Conservation (phyloP, 1,140 invertebrate genomes). For the Orchestia grillus region DNA sequence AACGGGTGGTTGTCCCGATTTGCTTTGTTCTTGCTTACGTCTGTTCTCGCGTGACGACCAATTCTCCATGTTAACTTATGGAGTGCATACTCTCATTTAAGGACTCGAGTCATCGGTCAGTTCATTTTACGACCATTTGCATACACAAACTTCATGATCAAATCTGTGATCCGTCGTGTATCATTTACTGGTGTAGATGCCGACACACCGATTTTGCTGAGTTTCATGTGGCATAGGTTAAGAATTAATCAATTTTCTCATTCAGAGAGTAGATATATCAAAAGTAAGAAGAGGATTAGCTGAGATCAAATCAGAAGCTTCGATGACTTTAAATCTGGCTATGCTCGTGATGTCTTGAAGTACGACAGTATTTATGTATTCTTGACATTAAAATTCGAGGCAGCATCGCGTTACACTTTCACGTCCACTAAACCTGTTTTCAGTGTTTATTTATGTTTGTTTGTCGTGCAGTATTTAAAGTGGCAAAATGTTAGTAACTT, state of each 20-base stretch:
- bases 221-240: not conserved
- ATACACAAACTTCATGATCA: not conserved
- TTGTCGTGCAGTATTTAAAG: too few species aligned
- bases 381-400: not conserved
- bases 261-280: not conserved
- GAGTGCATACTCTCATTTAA: not conserved
- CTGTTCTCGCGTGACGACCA: not conserved
- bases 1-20: not conserved
- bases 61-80: not conserved
- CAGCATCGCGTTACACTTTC: not conserved
- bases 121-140: not conserved
- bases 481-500: too few species aligned
- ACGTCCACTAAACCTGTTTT: not conserved
- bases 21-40: not conserved
- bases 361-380: not conserved
- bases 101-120: not conserved
- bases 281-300: too few species aligned
- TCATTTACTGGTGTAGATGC: too few species aligned
- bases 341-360: not conserved
- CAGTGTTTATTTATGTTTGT: not conserved
- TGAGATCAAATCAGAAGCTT: not conserved
- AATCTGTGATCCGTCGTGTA: not conserved
- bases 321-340: not conserved
- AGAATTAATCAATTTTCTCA: not conserved
- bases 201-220: not conserved